These are phyloP conservation scores for Metallyticus violacea DNA, from an alignment of 2,888 invertebrate genomes.

Conservation along the genomic window DNA sequence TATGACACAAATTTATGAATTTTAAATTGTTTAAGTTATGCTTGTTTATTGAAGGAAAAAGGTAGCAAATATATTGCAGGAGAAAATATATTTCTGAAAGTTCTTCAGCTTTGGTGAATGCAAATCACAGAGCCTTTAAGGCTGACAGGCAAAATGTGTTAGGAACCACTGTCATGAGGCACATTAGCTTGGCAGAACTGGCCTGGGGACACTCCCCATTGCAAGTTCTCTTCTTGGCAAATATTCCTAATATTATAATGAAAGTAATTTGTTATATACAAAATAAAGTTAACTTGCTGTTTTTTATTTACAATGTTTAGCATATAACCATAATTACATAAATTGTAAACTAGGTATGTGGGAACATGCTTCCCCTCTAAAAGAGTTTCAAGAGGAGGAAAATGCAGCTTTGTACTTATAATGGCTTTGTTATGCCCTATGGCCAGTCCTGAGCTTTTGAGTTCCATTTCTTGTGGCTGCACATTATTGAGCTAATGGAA, in stretches of 20 bases:
- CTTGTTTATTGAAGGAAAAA: too few relatives aligned
- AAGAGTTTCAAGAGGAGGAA: not conserved
- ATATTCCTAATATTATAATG: not conserved
- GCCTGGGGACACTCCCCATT: too few relatives aligned
- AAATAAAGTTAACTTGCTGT: not conserved
- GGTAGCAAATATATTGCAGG: too few relatives aligned
- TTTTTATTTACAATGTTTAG: not conserved
- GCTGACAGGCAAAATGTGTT: not conserved
- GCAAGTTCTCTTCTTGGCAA: not conserved
- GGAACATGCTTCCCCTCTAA: not conserved
- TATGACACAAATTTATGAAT: too few relatives aligned
- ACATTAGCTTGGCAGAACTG: too few relatives aligned
- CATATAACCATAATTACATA: not conserved
- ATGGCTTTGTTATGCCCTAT: not conserved
- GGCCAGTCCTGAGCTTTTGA: not conserved
- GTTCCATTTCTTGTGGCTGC: not conserved
- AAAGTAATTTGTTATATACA: not conserved
- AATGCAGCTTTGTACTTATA: too few relatives aligned
- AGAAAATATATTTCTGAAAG: too few relatives aligned
- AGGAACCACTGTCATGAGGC: not conserved
- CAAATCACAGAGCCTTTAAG: not conserved
- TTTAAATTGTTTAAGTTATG: too few relatives aligned
- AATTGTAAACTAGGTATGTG: not conserved
- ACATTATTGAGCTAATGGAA: too few relatives aligned
- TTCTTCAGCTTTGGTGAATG: not conserved